phyloP scores from a whole-genome alignment of 2,113 vertebrate species.

The Apodemus sylvaticus region DNA sequence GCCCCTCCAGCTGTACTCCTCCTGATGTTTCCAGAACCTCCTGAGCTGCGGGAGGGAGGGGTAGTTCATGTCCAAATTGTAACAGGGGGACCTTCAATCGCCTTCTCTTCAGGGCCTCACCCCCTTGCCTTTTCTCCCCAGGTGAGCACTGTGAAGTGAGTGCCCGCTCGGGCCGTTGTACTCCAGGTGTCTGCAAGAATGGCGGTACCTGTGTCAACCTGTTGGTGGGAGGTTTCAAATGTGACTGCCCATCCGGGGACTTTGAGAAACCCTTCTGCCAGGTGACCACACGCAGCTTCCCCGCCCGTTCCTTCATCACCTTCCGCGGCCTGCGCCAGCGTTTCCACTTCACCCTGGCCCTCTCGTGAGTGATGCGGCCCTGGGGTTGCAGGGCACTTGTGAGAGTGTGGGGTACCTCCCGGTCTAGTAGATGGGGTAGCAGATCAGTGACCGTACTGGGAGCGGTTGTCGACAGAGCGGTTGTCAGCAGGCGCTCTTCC shows the following conservation, averaged over 20 bases:
- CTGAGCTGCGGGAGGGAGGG: neutral
- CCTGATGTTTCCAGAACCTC: neutral
- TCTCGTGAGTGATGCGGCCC: constrained; percentile 89
- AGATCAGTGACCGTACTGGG: neutral
- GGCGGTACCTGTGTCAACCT: constrained; percentile 95
- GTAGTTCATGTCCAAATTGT: neutral
- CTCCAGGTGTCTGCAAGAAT: constrained; percentile 91
- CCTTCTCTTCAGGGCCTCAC: neutral
- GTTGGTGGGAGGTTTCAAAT: constrained; percentile 95
- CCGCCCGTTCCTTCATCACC: constrained; percentile 93
- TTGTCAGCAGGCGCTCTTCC: neutral
- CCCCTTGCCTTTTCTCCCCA: neutral
- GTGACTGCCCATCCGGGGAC: constrained; percentile 92
- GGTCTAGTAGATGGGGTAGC: neutral
- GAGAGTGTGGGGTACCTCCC: neutral
- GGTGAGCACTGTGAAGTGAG: constrained; percentile 94
- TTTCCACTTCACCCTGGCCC: constrained; percentile 95
- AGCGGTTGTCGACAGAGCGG: neutral
- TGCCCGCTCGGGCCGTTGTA: constrained; percentile 92
- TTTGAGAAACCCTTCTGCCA: constrained; percentile 95
- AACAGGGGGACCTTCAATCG: neutral
- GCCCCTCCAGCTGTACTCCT: neutral
- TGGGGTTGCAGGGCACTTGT: accelerated
- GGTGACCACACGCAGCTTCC: constrained; percentile 95
- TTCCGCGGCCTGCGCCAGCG: constrained; percentile 96